Base-by-base conservation (phyloP, 2,113 vertebrate species). In the Ciconia maguari region DNA sequence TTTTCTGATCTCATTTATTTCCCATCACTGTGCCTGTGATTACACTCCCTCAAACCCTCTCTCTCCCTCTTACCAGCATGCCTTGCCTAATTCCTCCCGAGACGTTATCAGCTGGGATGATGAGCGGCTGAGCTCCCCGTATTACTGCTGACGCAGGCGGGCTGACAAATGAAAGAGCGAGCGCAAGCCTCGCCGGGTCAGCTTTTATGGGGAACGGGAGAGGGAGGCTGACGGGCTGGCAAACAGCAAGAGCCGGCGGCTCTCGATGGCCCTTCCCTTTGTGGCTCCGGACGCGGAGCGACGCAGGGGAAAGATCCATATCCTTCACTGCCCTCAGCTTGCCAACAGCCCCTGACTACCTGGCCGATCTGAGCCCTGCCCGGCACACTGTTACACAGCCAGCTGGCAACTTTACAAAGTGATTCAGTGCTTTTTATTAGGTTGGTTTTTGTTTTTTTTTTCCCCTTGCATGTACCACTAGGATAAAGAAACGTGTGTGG, bases 81-180 rank as follows among this genome's bases (percentile, higher is more conserved):
- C 75, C 76, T 93, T 88, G 36, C 76, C 93, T 94, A 93, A 79
- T 93, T 97, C 96, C 95, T 97, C 94, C 83, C 5, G 34, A 95
- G 81, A 93, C 30, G 3, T 41, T 87, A 80, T 93, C 80, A 87
- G 70, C 89, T 41, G 95, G 92, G 78, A 74, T 87, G 79, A 72
- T 74, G 77, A 93, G 87, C 46, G 24, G 70, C 84, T 79, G 88
- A 79, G 76, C 95, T 97, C 92, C 69, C 92, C 3, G 38, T 58
- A 93, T 94, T 89, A 94, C 85, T 79, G 89, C 78, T 92, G 90
- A 76, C 32, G 58, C 86, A 91, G 86, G 36, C 29, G 1, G 69
- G 42, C 83, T 94, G 72, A 58, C 57, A 95, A 88, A 82, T 5
- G 48, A 62, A 24, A 85, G 68, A 70, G 58, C 0, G 3, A 80